A percentile compares a stretch with the other conserved stretches of the same genome.
phyloP scores from a whole-genome alignment of 2,113 vertebrate genomes.

The Hystrix brachyura region DNA sequence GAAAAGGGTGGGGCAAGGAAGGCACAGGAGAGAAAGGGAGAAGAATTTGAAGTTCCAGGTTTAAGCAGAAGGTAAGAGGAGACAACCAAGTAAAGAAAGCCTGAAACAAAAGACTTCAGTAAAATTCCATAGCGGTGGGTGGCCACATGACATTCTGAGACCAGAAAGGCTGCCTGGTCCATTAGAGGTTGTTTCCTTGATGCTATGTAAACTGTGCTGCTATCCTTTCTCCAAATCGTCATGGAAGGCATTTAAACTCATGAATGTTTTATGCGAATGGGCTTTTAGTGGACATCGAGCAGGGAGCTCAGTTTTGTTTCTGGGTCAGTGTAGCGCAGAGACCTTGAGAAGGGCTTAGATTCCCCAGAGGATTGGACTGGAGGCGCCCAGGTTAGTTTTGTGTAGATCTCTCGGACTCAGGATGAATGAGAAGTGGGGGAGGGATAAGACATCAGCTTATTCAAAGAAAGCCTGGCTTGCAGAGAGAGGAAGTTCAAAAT shows the following conservation, averaged over 20 bases:
- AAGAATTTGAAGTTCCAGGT: background rate
- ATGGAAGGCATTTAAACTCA: conserved; percentile 72
- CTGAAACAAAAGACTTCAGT: conserved; percentile 44
- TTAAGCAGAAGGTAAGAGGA: background rate
- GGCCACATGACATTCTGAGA: background rate
- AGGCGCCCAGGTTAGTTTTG: conserved; percentile 3
- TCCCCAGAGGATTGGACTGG: conserved; percentile 17
- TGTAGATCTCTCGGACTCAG: conserved; percentile 9
- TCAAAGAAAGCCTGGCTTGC: conserved; percentile 43
- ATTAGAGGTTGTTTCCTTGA: background rate
- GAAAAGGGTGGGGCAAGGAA: background rate
- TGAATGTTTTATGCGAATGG: conserved; percentile 75
- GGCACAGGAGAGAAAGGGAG: background rate
- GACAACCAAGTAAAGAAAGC: background rate
- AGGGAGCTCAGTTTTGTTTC: conserved; percentile 67
- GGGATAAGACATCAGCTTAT: background rate
- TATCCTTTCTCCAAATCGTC: conserved; percentile 63
- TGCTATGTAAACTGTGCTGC: conserved; percentile 45
- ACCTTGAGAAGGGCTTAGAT: conserved; percentile 19
- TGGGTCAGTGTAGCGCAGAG: conserved; percentile 62
- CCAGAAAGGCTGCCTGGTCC: background rate
- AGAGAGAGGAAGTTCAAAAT: conserved; percentile 32
- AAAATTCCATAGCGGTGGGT: background rate
- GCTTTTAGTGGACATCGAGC: conserved; percentile 76
- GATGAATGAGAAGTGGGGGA: background rate